Evolutionary conservation across 2,888 invertebrate genomes (phyloP).

Genomic region (Cantharis nigra): DNA sequence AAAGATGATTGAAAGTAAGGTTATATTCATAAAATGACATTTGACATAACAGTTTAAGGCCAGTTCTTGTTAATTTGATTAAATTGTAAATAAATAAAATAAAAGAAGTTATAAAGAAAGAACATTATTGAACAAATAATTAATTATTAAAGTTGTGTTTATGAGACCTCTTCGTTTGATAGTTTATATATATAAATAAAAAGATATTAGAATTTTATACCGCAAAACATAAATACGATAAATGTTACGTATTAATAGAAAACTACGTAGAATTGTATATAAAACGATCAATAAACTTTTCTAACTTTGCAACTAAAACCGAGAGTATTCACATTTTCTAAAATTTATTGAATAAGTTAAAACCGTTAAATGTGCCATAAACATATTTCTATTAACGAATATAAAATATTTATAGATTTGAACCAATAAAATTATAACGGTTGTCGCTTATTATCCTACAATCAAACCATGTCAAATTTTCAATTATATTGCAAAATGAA

Average conservation of each 20-base stretch:
- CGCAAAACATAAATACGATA: too few species aligned
- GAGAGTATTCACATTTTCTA: background rate
- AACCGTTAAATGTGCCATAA: background rate
- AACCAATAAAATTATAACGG: background rate
- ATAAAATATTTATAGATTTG: background rate
- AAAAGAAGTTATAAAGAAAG: too few species aligned
- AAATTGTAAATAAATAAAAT: too few species aligned
- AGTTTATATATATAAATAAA: background rate
- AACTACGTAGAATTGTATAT: background rate
- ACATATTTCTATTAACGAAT: background rate
- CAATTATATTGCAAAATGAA: background rate
- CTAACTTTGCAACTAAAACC: background rate
- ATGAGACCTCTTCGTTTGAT: background rate
- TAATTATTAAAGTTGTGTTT: background rate
- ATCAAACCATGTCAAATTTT: background rate
- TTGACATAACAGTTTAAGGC: too few species aligned
- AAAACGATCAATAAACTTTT: background rate
- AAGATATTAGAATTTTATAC: too few species aligned
- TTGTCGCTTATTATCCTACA: background rate
- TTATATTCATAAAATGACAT: too few species aligned
- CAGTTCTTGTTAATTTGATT: too few species aligned
- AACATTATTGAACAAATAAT: background rate
- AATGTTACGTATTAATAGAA: background rate
- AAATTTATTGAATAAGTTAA: background rate
- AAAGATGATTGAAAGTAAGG: too few species aligned